These are phyloP conservation scores for Zaprionus camerounensis DNA, from an alignment of 1,140 invertebrate species.

Conservation along the genomic window DNA sequence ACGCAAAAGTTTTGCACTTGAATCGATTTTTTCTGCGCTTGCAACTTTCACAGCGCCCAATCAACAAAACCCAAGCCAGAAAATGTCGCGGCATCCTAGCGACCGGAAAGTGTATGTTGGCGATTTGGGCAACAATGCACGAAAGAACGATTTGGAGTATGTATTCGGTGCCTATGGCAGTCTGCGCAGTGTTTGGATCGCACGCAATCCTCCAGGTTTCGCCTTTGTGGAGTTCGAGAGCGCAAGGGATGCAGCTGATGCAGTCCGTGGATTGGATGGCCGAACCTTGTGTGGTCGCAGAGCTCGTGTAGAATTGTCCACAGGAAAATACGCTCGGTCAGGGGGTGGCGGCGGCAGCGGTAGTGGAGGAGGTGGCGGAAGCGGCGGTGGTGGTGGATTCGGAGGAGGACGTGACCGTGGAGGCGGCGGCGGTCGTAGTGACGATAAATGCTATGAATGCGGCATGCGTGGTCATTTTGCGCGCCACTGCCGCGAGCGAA, in stretches of 20 bases:
- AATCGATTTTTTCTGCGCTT: slow-evolving; percentile 75
- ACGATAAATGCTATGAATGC: slow-evolving; percentile 95
- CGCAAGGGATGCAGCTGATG: slow-evolving; percentile 95
- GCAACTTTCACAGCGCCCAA: slow-evolving; percentile 61
- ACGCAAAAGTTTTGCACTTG: slow-evolving; percentile 31
- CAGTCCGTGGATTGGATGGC: slow-evolving; percentile 90
- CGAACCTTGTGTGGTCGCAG: slow-evolving; percentile 94
- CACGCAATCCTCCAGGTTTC: slow-evolving; percentile 96
- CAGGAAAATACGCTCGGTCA: slow-evolving; percentile 90
- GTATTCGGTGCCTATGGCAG: slow-evolving; percentile 98
- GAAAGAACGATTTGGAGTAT: slow-evolving; percentile 95
- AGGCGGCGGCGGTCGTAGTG: slow-evolving; percentile 85
- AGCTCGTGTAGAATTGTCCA: slow-evolving; percentile 96
- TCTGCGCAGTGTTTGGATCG: slow-evolving; percentile 97
- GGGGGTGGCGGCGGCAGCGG: slow-evolving; percentile 84
- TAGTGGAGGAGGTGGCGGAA: slow-evolving; percentile 83
- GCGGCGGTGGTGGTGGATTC: slow-evolving; percentile 87
- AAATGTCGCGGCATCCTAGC: slow-evolving; percentile 91
- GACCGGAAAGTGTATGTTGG: slow-evolving; percentile 99
- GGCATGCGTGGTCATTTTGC: slow-evolving; percentile 96
- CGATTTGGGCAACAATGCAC: slow-evolving; percentile 94
- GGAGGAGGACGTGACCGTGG: slow-evolving; percentile 92
- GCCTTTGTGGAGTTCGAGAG: slow-evolving; percentile 98
- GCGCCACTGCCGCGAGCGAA: slow-evolving; percentile 89
- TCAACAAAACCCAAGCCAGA: slow-evolving; percentile 51